Conservation (phyloP, 2,888 invertebrate species). For the Thera obeliscata region DNA sequence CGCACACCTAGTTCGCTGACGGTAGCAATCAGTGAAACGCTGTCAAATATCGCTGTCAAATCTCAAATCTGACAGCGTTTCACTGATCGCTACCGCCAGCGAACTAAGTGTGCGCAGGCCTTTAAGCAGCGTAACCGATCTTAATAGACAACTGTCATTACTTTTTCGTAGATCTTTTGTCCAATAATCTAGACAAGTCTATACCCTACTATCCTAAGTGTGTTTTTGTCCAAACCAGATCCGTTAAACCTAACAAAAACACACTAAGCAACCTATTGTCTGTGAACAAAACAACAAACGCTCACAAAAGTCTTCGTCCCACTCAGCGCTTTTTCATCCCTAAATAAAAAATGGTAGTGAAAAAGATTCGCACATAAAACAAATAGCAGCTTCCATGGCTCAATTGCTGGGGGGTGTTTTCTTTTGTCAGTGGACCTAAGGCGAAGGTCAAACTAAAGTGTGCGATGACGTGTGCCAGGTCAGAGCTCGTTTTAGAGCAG, state of each 20-base stretch:
- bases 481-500: too few species aligned
- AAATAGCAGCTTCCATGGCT: constrained; percentile 37
- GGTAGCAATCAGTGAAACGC: too few species aligned
- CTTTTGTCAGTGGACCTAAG: constrained; percentile 41
- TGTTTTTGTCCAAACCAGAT: neutral
- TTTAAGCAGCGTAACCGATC: too few species aligned
- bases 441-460: neutral
- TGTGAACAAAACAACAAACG: constrained; percentile 10
- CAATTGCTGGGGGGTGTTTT: constrained; percentile 34
- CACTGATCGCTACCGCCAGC: too few species aligned
- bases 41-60: too few species aligned
- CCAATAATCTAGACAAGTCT: neutral
- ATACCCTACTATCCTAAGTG: neutral
- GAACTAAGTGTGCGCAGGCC: too few species aligned
- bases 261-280: constrained; percentile 3
- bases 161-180: too few species aligned
- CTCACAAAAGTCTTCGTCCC: constrained; percentile 7
- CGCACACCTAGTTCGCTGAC: too few species aligned
- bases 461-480: neutral
- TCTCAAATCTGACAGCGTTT: too few species aligned
- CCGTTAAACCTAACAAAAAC: neutral
- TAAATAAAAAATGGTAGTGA: constrained; percentile 38
- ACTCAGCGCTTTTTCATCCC: constrained; percentile 14
- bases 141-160: too few species aligned
- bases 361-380: constrained; percentile 36